These are phyloP conservation scores for Erebia ligea DNA, from an alignment of 2,888 invertebrate genomes.

Conservation along the genomic window DNA sequence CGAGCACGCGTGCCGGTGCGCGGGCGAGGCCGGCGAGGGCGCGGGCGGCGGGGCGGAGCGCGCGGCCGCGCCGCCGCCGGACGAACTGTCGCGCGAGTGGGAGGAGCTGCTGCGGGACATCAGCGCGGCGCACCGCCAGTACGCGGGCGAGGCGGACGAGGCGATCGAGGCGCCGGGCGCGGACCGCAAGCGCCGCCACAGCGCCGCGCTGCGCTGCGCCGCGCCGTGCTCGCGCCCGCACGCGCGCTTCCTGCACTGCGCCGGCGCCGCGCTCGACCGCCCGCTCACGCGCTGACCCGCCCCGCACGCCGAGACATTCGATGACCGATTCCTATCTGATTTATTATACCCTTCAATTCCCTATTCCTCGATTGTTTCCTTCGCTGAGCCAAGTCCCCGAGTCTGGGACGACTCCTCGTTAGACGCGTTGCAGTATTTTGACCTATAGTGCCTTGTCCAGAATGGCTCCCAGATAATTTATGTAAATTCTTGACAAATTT, in stretches of 20 bases:
- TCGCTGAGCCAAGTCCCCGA: neutral
- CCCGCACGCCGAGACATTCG: conserved; percentile 20
- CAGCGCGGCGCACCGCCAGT: conserved; percentile 79
- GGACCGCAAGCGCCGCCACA: conserved; percentile 84
- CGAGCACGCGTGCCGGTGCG: conserved; percentile 56
- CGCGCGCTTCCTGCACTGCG: conserved; percentile 81
- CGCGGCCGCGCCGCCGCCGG: conserved; percentile 49
- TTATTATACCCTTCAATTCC: neutral
- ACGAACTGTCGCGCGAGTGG: conserved; percentile 83
- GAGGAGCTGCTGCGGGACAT: conserved; percentile 85
- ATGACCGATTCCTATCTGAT: neutral
- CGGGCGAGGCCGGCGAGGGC: conserved; percentile 46
- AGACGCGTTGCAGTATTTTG: conserved; percentile 4
- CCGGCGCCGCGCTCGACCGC: conserved; percentile 64
- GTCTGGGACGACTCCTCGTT: neutral
- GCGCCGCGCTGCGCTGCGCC: conserved; percentile 66
- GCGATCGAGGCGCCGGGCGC: conserved; percentile 45
- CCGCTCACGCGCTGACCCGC: conserved; percentile 74
- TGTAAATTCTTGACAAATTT: conserved; percentile 33
- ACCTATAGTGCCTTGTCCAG: conserved; percentile 14
- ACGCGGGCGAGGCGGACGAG: conserved; percentile 58
- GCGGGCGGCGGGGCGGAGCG: conserved; percentile 44
- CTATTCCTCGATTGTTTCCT: neutral
- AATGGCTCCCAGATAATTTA: neutral
- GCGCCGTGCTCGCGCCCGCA: conserved; percentile 63